Conservation (phyloP, 2,113 vertebrate species). For the rat (Rattus norvegicus) region GRCr8 NC_086021.1:171250001-171250500, state of each 20-base stretch:
- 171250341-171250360: background rate
- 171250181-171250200: background rate
- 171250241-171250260: background rate
- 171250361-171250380: background rate
- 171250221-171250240: background rate
- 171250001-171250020: background rate
- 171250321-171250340: background rate
- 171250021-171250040: background rate
- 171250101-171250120: background rate
- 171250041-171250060: background rate
- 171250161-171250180: background rate
- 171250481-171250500: background rate
- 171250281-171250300: background rate
- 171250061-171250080: background rate
- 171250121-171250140: background rate
- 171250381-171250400: background rate
- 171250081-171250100: background rate
- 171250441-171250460: background rate
- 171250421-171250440: slow-evolving; percentile 3
- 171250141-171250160: background rate
- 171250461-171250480: background rate
- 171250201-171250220: background rate
- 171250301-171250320: background rate
- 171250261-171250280: background rate
- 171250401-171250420: background rate